Evolutionary conservation across 1,140 invertebrate genomes (phyloP), one percentile per base, ranked within the genome.

Genomic region (Medauroidea extradentata): DNA sequence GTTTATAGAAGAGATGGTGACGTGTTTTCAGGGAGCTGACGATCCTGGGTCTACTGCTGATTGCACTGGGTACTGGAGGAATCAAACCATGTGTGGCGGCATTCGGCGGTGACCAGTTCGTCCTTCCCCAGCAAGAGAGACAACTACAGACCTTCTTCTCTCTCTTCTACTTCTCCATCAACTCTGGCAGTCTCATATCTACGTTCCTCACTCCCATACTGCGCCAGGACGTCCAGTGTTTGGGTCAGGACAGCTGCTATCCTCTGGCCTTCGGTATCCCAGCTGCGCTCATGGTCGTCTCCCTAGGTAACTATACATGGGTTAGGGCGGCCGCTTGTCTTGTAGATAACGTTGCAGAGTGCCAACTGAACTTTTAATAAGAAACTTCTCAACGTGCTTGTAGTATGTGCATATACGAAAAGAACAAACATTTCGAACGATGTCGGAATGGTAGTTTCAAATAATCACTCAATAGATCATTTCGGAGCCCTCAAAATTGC

Each of bases 81-180:
- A 99, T 99, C 67, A 99, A 99, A 71, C 95, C 97, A 0, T 98
- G 95, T 71, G 96, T 99, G 0, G 85, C 93, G 0, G 91, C 96
- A 0, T 99, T 99, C 74, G 97, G 97, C 18, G 97, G 94, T 0
- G 96, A 99, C 76, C 97, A 99, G 77, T 96, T 96, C 72, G 77
- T 83, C 59, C 63, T 92, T 38, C 91, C 91, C 0, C 83, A 87
- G 67, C 91, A 90, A 75, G 85, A 84, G 67, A 75, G 75, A 59
- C 85, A 94, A 68, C 74, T 96, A 41, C 81, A 84, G 1, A 85
- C 84, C 55, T 98, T 94, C 76, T 98, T 98, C 75, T 96, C 93
- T 0, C 75, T 96, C 0, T 98, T 96, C 73, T 97, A 97, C 76
- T 93, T 96, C 65, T 81, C 92, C 25, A 96, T 98, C 65, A 97